phyloP scores from a whole-genome alignment of 1,140 invertebrate species.

The Prorops nasuta region DNA sequence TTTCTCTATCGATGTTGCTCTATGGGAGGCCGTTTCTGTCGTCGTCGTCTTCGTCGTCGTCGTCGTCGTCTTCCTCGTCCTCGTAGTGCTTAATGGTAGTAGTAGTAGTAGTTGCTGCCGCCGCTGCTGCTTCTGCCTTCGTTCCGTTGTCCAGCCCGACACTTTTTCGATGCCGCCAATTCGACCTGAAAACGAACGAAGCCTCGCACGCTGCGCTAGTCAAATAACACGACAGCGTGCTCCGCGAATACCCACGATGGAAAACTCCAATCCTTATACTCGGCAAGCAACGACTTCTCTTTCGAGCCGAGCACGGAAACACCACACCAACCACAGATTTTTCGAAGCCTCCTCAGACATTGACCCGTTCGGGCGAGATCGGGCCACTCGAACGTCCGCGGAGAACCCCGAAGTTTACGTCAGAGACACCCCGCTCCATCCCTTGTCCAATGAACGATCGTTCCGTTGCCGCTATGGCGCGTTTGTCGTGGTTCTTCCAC shows the following conservation, averaged over 20 bases:
- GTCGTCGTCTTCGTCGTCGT: too few relatives aligned
- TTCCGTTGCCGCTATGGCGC: slow-evolving; percentile 4
- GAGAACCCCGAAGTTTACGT: slow-evolving; percentile 59
- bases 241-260: slow-evolving; percentile 21
- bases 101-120: too few relatives aligned
- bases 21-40: too few relatives aligned
- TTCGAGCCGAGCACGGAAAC: slow-evolving; percentile 27
- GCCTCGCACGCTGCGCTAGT: slow-evolving; percentile 4
- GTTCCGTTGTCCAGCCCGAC: too few relatives aligned
- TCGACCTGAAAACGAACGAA: too few relatives aligned
- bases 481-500: background rate
- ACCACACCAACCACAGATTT: slow-evolving; percentile 64
- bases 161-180: too few relatives aligned
- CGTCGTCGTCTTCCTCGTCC: too few relatives aligned
- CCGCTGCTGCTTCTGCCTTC: too few relatives aligned
- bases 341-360: slow-evolving; percentile 70
- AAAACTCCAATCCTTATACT: too few relatives aligned
- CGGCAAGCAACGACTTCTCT: too few relatives aligned
- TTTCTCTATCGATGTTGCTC: too few relatives aligned
- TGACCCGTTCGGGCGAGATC: slow-evolving; percentile 63
- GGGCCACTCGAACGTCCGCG: slow-evolving; percentile 57
- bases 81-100: too few relatives aligned
- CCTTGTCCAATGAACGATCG: slow-evolving; percentile 12
- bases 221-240: slow-evolving; percentile 9
- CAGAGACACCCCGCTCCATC: slow-evolving; percentile 35